Evolutionary conservation across 2,797 vertebrate species (phyloP).

Genomic region (Gorsachius magnificus): DNA sequence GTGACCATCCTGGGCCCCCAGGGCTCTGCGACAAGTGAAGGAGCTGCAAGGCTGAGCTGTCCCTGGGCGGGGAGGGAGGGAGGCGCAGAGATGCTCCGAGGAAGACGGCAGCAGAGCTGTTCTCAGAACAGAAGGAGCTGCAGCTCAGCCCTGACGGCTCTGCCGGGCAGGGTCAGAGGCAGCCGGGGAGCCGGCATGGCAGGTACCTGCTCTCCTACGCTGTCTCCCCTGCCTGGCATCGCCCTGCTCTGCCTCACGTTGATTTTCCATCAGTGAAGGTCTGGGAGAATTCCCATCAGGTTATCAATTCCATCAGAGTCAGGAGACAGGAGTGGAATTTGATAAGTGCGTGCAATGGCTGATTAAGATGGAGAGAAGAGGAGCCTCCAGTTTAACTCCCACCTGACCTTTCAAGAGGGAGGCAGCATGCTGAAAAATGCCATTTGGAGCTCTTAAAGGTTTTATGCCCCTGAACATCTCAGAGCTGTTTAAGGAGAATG

Average conservation of each 20-base stretch:
- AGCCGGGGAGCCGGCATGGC: not conserved
- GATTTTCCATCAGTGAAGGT: not conserved
- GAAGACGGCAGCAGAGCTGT: not conserved
- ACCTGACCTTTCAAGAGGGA: slow-evolving; percentile 51
- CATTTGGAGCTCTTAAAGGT: slow-evolving; percentile 62
- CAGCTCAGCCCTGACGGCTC: not conserved
- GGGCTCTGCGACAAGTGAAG: too few relatives aligned
- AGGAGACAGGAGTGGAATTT: not conserved
- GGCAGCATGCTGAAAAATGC: slow-evolving; percentile 24
- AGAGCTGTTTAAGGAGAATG: slow-evolving; percentile 49
- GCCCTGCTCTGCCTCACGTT: not conserved
- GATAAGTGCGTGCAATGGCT: not conserved
- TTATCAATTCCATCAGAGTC: slow-evolving; percentile 12
- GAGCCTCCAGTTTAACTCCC: slow-evolving; percentile 60
- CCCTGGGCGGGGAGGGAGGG: not conserved
- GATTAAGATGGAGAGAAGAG: slow-evolving; percentile 61
- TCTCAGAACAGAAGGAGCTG: not conserved
- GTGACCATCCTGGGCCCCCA: not conserved
- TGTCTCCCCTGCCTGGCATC: not conserved
- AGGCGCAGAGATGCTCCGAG: not conserved
- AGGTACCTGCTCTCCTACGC: not conserved
- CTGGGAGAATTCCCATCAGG: slow-evolving; percentile 15
- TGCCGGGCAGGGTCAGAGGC: not conserved
- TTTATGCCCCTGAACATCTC: slow-evolving; percentile 50
- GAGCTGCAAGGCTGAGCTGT: not conserved